Base-by-base conservation (phyloP, 2,113 vertebrate genomes). In the Athene cunicularia region DNA sequence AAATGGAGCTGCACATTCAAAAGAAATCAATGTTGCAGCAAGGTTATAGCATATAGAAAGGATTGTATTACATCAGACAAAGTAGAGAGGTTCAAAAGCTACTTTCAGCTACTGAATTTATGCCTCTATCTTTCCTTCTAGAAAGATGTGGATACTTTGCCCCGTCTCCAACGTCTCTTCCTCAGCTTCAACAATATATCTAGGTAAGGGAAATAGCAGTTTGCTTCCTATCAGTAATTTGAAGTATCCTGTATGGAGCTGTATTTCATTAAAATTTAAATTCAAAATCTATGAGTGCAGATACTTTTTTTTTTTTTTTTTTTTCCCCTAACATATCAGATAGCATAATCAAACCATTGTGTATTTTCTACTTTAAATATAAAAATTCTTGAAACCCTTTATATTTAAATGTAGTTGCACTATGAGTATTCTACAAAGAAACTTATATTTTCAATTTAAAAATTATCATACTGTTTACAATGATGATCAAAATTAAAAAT, bases 151-250 rank as follows among this genome's bases (percentile, higher is more conserved):
- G 99, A 99, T 98, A 97, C 96, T 97, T 98, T 99, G 98, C 99
- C 99, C 98, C 93, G 98, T 98, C 99, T 99, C 97, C 99, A 99
- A 91, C 99, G 98, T 87, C 98, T 99, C 95, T 99, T 99, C 97
- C 99, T 99, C 99, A 99, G 99, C 98, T 99, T 98, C 98, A 99
- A 99, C 98, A 99, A 98, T 98, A 99, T 99, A 97, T 98, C 98
- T 98, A 99, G 99, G 99, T 99, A 99, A 99, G 99, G 94, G 91
- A 70, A 93, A 90, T 80, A 87, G 55, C 85, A 63, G 60, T 90
- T 97, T 95, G 66, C 80, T 96, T 89, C 76, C 85, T 97, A 55
- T 87, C 77, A 87, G 56, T 94, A 64, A 80, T 93, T 87, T 90
- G 58, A 87, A 67, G 27, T 83, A 66, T 82, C 26, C 77, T 86